Percentiles rank a stretch among this genome's conserved stretches.
Conservation (phyloP, 1,140 invertebrate genomes). For the Philotrypesis tridentata region DNA sequence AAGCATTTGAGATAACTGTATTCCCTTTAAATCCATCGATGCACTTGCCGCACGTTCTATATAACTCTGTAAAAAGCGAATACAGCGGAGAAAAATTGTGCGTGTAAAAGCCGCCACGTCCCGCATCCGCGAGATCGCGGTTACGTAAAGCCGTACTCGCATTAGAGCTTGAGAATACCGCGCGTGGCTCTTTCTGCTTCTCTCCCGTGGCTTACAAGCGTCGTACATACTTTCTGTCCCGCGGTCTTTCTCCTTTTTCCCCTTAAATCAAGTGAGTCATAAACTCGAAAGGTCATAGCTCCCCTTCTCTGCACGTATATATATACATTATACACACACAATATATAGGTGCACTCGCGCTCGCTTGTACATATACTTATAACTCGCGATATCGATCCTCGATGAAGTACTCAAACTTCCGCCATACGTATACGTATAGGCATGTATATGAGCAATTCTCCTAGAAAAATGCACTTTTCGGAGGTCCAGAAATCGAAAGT, state of each 20-base stretch:
- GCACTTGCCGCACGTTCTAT: no score
- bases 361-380: not conserved
- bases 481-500: no score
- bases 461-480: no score
- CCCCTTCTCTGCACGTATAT: slow-evolving; percentile 13
- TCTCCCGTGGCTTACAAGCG: not conserved
- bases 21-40: no score
- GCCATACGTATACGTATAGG: not conserved
- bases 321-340: no score
- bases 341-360: no score
- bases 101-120: no score
- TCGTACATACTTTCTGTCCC: not conserved
- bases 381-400: slow-evolving; percentile 19
- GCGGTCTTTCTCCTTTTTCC: slow-evolving; percentile 42
- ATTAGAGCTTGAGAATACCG: not conserved
- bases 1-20: no score
- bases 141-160: not conserved
- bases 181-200: not conserved
- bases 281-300: slow-evolving; percentile 48
- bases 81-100: no score
- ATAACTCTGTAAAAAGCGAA: no score
- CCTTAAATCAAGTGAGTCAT: slow-evolving; percentile 56
- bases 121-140: not conserved
- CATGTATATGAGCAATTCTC: no score
- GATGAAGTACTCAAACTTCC: slow-evolving; percentile 38